Percentiles rank a stretch among this genome's conserved stretches.
These are phyloP conservation scores for Epinotia demarniana DNA, from an alignment of 2,888 invertebrate genomes.

Conservation along the genomic window DNA sequence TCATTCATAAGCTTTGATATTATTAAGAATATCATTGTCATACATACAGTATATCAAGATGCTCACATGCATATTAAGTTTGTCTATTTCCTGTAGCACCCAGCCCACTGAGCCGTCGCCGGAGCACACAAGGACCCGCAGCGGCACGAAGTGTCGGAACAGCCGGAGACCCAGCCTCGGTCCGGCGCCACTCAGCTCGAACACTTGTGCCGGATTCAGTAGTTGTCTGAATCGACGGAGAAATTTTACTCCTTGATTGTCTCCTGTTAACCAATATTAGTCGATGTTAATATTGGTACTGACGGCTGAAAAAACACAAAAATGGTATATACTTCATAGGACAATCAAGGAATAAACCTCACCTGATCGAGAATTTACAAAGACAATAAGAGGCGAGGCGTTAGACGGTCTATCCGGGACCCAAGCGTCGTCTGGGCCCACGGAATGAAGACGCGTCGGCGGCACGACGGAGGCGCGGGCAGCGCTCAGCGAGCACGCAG, in stretches of 20 bases:
- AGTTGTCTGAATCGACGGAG: slow-evolving; percentile 97
- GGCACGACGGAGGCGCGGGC: slow-evolving; percentile 97
- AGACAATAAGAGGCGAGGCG: slow-evolving; percentile 96
- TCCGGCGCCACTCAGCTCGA: slow-evolving; percentile 96
- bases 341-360: slow-evolving; percentile 24
- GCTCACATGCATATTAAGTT: slow-evolving; percentile 97
- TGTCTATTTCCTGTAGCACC: slow-evolving; percentile 98
- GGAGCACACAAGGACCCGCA: slow-evolving; percentile 97
- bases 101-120: slow-evolving; percentile 99
- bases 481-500: slow-evolving; percentile 94
- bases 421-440: slow-evolving; percentile 96
- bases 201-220: slow-evolving; percentile 98
- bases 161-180: slow-evolving; percentile 93
- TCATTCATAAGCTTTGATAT: not conserved
- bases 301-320: not conserved
- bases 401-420: slow-evolving; percentile 92
- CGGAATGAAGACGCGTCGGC: slow-evolving; percentile 95
- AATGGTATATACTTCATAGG: not conserved
- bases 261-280: slow-evolving; percentile 83
- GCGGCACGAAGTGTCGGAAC: slow-evolving; percentile 97
- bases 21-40: not conserved
- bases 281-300: not conserved
- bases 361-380: slow-evolving; percentile 98
- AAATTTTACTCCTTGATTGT: slow-evolving; percentile 99
- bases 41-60: not conserved